phyloP scores from a whole-genome alignment of 2,113 vertebrate genomes.

The Silurus asotus region DNA sequence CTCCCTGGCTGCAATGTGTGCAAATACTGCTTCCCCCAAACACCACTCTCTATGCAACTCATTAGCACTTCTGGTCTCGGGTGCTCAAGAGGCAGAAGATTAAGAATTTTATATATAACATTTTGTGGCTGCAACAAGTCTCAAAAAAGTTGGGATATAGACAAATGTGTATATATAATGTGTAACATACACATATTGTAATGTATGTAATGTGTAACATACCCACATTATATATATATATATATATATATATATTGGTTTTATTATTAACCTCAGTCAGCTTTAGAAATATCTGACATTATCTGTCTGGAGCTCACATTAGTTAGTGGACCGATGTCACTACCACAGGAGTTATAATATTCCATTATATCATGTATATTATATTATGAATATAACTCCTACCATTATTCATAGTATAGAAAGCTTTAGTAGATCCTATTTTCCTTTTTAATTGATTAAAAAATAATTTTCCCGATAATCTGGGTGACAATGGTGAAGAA shows the following conservation, averaged over 20 bases:
- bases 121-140: too few relatives aligned
- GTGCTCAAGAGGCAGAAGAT: not conserved
- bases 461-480: not conserved
- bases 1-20: slow-evolving; percentile 4
- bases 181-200: too few relatives aligned
- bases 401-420: too few relatives aligned
- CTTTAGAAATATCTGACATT: not conserved
- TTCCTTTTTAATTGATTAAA: too few relatives aligned
- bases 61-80: not conserved
- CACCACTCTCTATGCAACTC: not conserved
- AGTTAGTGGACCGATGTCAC: not conserved
- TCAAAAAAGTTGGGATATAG: too few relatives aligned
- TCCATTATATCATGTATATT: not conserved
- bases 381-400: too few relatives aligned
- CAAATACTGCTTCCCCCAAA: slow-evolving; percentile 7
- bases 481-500: not conserved
- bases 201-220: too few relatives aligned
- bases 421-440: too few relatives aligned
- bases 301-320: not conserved
- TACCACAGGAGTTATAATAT: not conserved
- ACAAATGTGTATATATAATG: too few relatives aligned
- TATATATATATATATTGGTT: too few relatives aligned
- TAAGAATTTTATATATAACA: too few relatives aligned
- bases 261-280: not conserved
- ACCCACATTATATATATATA: too few relatives aligned